phyloP scores from a whole-genome alignment of 1,140 invertebrate genomes.

The Apolygus lucorum region DNA sequence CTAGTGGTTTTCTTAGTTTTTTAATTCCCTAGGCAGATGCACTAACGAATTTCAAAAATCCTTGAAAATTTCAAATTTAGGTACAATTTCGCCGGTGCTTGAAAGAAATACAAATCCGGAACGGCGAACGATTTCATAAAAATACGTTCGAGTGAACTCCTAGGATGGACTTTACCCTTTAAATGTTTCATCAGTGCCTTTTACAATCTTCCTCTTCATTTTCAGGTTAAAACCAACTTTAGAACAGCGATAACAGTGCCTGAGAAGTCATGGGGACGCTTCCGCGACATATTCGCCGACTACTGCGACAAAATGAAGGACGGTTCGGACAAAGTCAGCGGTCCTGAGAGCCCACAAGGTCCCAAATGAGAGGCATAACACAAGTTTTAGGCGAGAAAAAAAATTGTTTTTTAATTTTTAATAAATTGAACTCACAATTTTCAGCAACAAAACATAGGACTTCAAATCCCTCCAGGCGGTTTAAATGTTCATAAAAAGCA shows the following conservation, averaged over 20 bases:
- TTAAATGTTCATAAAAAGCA: background rate
- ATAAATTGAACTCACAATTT: background rate
- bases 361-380: constrained; percentile 25
- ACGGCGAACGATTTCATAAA: too few species aligned
- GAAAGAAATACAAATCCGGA: too few species aligned
- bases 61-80: too few species aligned
- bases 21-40: too few species aligned
- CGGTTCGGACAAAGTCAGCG: constrained; percentile 35
- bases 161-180: too few species aligned
- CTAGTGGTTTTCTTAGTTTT: too few species aligned
- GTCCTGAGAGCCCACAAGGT: constrained; percentile 24
- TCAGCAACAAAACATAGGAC: constrained; percentile 3
- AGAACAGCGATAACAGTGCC: constrained; percentile 96
- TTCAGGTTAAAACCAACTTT: constrained; percentile 91
- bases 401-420: background rate
- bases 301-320: constrained; percentile 89
- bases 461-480: constrained; percentile 12
- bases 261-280: constrained; percentile 92
- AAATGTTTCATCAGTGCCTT: constrained; percentile 3
- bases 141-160: too few species aligned
- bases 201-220: constrained; percentile 31
- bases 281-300: constrained; percentile 91
- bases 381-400: constrained; percentile 18
- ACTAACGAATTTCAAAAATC: too few species aligned
- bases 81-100: too few species aligned